These are phyloP conservation scores for Tenualosa thibaudeaui DNA, from an alignment of 2,797 vertebrate species.

Conservation along the genomic window DNA sequence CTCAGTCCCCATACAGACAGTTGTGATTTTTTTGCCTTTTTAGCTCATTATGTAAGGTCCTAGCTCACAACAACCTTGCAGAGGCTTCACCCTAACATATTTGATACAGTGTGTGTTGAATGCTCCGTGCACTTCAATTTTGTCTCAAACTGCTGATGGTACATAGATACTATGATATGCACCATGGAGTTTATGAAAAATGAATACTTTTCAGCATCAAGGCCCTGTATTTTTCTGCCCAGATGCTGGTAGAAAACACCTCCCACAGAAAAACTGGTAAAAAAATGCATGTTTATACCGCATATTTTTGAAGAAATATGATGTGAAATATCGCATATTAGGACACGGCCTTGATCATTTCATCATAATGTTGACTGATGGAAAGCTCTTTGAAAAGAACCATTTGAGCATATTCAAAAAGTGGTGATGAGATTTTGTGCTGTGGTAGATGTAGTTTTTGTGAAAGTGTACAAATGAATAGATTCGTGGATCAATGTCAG, in stretches of 20 bases:
- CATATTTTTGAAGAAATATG: neutral
- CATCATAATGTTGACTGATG: neutral
- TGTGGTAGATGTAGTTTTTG: neutral
- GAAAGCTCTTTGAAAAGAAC: neutral
- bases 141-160: conserved; percentile 10
- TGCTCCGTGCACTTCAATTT: neutral
- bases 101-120: neutral
- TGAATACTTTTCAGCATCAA: conserved; percentile 47
- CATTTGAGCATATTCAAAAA: neutral
- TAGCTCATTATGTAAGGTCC: neutral
- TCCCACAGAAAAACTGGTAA: neutral
- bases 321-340: neutral
- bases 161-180: conserved; percentile 23
- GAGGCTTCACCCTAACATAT: neutral
- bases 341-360: neutral
- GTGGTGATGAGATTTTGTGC: neutral
- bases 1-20: neutral
- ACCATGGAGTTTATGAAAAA: conserved; percentile 8
- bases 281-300: neutral
- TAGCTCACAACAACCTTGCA: neutral
- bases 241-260: neutral
- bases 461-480: neutral
- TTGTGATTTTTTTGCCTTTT: neutral
- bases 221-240: conserved; percentile 52
- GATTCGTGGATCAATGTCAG: neutral